These are phyloP conservation scores for Crotalus helleri DNA, from an alignment of 2,113 vertebrate species.

Conservation along the genomic window DNA sequence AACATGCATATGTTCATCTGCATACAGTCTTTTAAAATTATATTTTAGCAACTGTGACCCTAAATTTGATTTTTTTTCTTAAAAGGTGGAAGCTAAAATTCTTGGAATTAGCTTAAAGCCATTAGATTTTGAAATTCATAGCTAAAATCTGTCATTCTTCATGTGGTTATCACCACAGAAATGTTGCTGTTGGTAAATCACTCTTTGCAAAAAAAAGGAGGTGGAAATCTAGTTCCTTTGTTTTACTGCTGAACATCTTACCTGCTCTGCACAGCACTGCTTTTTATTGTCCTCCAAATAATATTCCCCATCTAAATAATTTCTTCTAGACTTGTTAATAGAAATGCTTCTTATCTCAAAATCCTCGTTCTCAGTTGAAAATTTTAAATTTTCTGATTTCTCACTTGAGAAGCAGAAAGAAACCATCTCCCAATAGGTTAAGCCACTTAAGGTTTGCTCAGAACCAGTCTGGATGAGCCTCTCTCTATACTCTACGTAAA, in stretches of 20 bases:
- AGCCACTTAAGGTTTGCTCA: not conserved
- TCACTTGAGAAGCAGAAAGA: not conserved
- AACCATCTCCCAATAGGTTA: not conserved
- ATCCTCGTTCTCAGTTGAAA: not conserved
- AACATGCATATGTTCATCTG: not conserved
- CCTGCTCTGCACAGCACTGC: not conserved
- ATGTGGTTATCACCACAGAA: not conserved
- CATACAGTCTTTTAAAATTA: not conserved
- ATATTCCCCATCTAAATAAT: not conserved
- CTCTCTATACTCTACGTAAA: not conserved
- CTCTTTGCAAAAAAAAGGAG: not conserved
- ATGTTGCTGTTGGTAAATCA: not conserved
- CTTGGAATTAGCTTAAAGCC: not conserved
- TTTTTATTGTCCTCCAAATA: not conserved
- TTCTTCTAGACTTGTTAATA: not conserved
- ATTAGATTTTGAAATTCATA: not conserved
- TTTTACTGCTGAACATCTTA: not conserved
- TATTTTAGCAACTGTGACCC: not conserved
- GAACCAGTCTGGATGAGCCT: not conserved
- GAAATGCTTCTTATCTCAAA: not conserved
- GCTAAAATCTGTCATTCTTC: not conserved
- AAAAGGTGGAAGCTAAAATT: not conserved
- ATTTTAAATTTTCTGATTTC: not conserved
- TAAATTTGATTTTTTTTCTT: not conserved
- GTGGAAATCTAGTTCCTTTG: not conserved